Base-by-base conservation (phyloP, 2,113 vertebrate species). In the Corythornis vintsioides region DNA sequence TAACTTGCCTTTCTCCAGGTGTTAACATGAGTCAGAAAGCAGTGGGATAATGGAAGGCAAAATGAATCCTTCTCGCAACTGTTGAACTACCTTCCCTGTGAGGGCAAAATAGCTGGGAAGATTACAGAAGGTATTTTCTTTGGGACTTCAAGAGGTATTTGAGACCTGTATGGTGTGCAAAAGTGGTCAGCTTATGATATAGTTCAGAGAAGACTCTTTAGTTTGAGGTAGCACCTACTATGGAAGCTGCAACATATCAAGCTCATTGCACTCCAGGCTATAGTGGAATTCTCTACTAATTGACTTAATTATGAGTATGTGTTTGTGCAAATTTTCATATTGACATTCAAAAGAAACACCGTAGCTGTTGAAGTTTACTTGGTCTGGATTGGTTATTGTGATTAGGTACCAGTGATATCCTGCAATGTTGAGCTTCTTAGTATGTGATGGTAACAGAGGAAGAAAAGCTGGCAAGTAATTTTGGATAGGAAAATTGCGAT, bases 131-230 rank as follows among this genome's bases (percentile, higher is more conserved):
- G 18, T 38, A 4, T 8, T 31, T 65, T 47, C 10, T 47, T 31
- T 42, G 11, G 16, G 10, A 25, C 2, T 79, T 24, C 16, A 50
- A 55, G 10, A 29, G 10, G 28, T 35, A 16, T 82, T 42, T 66
- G 35, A 35, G 26, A 7, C 6, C 11, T 9, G 1, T 47, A 19
- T 0, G 1, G 5, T 2, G 3, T 70, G 11, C 13, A n/a, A 15
- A 21, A 60, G 33, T 45, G 6, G 3, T 5, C 31, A 42, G 7
- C 13, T 53, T 64, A 7, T 19, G 12, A 63, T 9, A 16, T 6
- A 42, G 13, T 91, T 64, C 28, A 55, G 33, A 56, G 16, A 56
- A 82, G 75, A 21, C 5, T 8, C 38, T 26, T 53, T 59, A 22
- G 5, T 50, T 15, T 66, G 24, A 29, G 3, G 11, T 45, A 18